Evolutionary conservation across 2,113 vertebrate species (phyloP).

Genomic region (Corvus cornix): DNA sequence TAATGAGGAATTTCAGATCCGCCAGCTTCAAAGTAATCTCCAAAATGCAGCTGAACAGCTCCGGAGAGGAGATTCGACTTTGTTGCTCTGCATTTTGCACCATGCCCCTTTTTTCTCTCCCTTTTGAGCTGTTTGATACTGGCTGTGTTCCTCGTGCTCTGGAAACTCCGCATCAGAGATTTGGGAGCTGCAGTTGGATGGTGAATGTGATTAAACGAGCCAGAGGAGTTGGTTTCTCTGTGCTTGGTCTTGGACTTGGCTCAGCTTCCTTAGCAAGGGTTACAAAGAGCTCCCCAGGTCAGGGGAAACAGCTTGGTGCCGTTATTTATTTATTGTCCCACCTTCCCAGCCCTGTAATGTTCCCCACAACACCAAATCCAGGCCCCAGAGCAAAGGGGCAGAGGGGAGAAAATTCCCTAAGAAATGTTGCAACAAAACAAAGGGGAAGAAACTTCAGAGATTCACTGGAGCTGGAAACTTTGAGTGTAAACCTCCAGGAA

Average conservation of each 20-base stretch:
- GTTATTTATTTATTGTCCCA: not conserved
- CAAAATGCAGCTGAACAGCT: not conserved
- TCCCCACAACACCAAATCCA: not conserved
- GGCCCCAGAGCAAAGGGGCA: not conserved
- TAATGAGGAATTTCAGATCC: constrained; percentile 25
- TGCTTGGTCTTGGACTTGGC: not conserved
- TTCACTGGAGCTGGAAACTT: not conserved
- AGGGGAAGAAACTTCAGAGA: not conserved
- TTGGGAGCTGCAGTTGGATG: not conserved
- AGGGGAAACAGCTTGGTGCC: not conserved
- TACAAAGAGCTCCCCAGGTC: not conserved
- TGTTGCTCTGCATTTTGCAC: not conserved
- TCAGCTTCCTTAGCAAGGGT: not conserved
- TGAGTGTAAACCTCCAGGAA: not conserved
- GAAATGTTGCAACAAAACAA: not conserved
- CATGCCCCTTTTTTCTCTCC: not conserved
- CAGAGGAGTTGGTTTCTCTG: not conserved
- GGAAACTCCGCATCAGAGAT: not conserved
- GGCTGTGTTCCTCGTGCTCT: not conserved
- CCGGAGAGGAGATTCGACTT: not conserved
- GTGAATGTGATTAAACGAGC: not conserved
- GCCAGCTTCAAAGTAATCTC: constrained; percentile 17
- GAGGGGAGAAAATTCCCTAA: not conserved
- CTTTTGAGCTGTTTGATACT: not conserved
- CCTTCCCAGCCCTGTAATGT: not conserved